Evolutionary conservation across 2,888 invertebrate species (phyloP), one percentile per base, ranked within the genome.

Genomic region (Melikaiella ostensackeni): DNA sequence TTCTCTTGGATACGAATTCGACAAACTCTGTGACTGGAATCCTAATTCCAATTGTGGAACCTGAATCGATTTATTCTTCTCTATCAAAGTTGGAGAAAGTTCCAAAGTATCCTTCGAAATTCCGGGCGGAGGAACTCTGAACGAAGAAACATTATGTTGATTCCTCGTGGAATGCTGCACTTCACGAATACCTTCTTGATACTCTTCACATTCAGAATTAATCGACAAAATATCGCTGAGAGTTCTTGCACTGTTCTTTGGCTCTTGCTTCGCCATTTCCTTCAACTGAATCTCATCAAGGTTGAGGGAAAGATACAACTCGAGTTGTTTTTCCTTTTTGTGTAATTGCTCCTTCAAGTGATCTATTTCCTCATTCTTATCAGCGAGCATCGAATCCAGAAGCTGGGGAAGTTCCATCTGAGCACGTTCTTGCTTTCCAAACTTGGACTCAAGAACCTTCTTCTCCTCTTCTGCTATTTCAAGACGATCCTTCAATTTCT

Each of bases 221-320:
- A 96, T 94, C 1, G 96, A 96, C 0, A 95, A 92, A 78, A 96
- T 94, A 84, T 96, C 95, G 87, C 95, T 95, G 7, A 96, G 92
- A 0, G 95, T 95, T 59, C 95, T 93, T 0, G 94, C 96, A 70
- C 95, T 95, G 76, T 93, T 93, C 89, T 95, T 95, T 1, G 92
- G 88, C 30, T 93, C 94, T 9, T 88, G 90, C 19, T 82, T 85
- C 9, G 92, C 92, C 11, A 93, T 87, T 9, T 91, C 90, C 75
- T 92, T 92, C 75, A 93, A 88, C 80, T 94, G 93, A 8, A 93
- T 93, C 66, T 93, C 93, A 75, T 94, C 94, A 70, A 94, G 91
- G 91, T 94, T 94, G 74, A 94, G 89, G 38, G 94, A 94, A 88
- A 93, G 88, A 79, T 92, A 93, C 0, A 90, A 87, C 76, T 93